Base-by-base conservation (phyloP, 2,113 vertebrate species). In the Oncorhynchus kisutch region DNA sequence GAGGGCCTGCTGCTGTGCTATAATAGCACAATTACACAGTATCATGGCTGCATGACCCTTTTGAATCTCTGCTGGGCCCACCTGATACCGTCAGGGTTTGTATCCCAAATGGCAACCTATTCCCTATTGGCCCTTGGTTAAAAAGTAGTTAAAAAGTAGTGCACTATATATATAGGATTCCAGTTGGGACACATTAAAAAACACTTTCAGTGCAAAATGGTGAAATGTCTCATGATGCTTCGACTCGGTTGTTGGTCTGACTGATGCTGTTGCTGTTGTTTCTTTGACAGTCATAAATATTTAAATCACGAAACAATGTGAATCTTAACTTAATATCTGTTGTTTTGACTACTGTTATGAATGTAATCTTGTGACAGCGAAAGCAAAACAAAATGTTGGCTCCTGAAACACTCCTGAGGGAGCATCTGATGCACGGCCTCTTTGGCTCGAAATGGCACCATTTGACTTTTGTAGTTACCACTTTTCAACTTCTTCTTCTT, bases 1-100 rank as follows among this genome's bases (percentile, higher is more conserved):
- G 71, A 72, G 72, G 60, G 69, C 68, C 71, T 65, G 39, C 71
- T 72, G 64, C 57, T 62, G 67, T 76, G 62, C 68, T 71, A 81
- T 79, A 81, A 84, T 72, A 54, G 54, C 71, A 78, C 76, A 80
- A 77, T 82, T 82, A 79, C 81, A 84, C 76, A 71, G 71, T 81
- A 73, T 62, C 80, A 65, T 29, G 77, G 77, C 57, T 54, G 78
- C 67, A 69, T 86, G 82, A 82, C 39, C 72, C 73, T 54, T 72
- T n/a, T 27, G 18, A 27, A 13, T 72, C 34, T 27, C 27, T 66
- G 27, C 16, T 20, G 24, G 64, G 18, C 45, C 69, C 51, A 74
- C 82, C 78, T 78, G 75, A 65, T 65, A 48, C 59, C 49, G 16
- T 18, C 57, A 27, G 59, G 20, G 39, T 8, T 2, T 11, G 39